Percentiles rank a stretch among this genome's conserved stretches.
phyloP scores from a whole-genome alignment of 2,113 vertebrate genomes.

The Axis porcinus region DNA sequence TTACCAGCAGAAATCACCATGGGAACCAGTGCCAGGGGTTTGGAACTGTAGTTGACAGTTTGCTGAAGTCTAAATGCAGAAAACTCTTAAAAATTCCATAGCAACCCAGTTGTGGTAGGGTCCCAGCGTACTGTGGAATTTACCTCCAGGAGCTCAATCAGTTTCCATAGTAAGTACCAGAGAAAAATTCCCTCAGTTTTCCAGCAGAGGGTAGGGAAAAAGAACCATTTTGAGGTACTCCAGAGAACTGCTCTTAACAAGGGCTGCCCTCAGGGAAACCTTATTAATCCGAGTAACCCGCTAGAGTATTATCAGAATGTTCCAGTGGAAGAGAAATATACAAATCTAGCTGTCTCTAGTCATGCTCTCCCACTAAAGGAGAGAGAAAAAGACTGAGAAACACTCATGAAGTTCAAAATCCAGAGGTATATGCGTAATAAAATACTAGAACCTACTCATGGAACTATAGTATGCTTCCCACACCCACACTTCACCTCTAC shows the following conservation, averaged over 20 bases:
- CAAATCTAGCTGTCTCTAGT: not conserved
- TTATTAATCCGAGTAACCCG: not conserved
- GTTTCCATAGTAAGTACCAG: not conserved
- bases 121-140: not conserved
- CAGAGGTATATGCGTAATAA: not conserved
- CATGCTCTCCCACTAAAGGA: not conserved
- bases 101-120: not conserved
- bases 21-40: not conserved
- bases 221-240: not conserved
- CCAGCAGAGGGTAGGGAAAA: not conserved
- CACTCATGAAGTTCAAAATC: not conserved
- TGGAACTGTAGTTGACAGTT: not conserved
- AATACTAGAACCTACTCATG: not conserved
- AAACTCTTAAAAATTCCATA: not conserved
- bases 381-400: not conserved
- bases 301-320: not conserved
- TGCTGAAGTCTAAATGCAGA: not conserved
- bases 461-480: not conserved
- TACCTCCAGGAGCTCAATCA: not conserved
- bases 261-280: not conserved
- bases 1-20: not conserved
- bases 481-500: not conserved
- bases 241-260: not conserved
- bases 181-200: not conserved
- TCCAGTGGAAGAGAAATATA: not conserved